A percentile compares a stretch with the other conserved stretches of the same genome.
Evolutionary conservation across 2,113 vertebrate genomes (phyloP).

Genomic region (Corvus hawaiiensis): DNA sequence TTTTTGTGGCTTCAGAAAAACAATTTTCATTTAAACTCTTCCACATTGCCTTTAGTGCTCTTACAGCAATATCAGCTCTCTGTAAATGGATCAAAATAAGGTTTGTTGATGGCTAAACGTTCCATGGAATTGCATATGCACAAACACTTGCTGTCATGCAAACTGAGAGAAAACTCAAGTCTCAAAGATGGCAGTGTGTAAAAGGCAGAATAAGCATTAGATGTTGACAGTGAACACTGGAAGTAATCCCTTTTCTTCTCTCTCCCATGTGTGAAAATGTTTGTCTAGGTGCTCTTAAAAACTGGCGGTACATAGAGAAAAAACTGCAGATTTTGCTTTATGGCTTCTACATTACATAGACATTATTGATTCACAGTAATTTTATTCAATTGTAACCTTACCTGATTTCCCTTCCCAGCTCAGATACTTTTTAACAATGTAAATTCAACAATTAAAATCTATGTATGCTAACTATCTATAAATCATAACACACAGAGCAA

Average conservation of each 20-base stretch:
- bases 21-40: conserved; percentile 26
- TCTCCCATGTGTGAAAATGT: neutral
- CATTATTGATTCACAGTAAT: neutral
- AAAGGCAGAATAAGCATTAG: neutral
- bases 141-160: neutral
- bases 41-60: neutral
- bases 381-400: neutral
- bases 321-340: neutral
- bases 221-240: neutral
- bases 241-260: neutral
- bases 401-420: neutral
- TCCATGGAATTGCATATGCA: neutral
- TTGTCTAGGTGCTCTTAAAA: neutral
- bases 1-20: conserved; percentile 21
- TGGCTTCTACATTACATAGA: neutral
- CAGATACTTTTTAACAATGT: neutral
- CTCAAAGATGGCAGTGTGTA: neutral
- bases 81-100: conserved; percentile 38
- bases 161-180: neutral
- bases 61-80: neutral
- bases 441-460: neutral
- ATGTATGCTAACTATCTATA: neutral
- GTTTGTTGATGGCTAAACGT: neutral
- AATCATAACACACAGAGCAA: neutral
- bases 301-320: neutral